Evolutionary conservation across 2,797 vertebrate genomes (phyloP), one percentile per base, ranked within the genome.

Genomic region (Thripadectes ignobilis): DNA sequence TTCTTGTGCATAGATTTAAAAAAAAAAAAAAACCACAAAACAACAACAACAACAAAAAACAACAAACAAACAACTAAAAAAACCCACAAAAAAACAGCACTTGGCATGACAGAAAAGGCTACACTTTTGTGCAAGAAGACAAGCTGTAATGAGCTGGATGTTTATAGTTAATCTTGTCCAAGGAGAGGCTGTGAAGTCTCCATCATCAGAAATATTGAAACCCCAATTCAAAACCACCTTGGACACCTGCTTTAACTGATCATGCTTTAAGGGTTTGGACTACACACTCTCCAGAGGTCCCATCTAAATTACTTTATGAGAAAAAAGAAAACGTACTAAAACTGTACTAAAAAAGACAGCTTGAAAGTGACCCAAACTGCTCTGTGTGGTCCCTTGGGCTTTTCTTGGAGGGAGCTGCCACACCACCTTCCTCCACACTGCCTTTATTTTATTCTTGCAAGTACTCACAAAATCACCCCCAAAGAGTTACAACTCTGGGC

Each of bases 341-440:
- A 57, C 24, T 7, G 34, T 61, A 61, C 48, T 49, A 62, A 41
- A 62, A 41, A 15, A 8, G 27, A 21, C 3, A 1, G 5, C 29
- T 62, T 10, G 1, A 57, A 57, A 78, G 36, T 43, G 71, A 36
- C 43, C 43, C n/a, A 36, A 6, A 3, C 8, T 34, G 15, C n/a
- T 36, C 59, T 4, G 3, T 69, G 48, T 34, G 51, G n/a, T 65
- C 32, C 41, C 62, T 54, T 34, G 8, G 52, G 59, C 12, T 88
- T 78, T 75, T 18, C 39, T 48, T 23, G 1, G 15, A 43, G 29
- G 9, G 30, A 48, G 12, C 27, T 83, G 77, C 30, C 34, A 41
- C 49, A 4, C 1, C 0, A 0, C 29, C 14, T 32, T 67, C 48
- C 34, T 88, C 65, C 46, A 62, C 1, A 0, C 4, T 1, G 5